These are phyloP conservation scores for Phrynocephalus guinanensis DNA, from an alignment of 2,797 vertebrate genomes.

Conservation along the genomic window DNA sequence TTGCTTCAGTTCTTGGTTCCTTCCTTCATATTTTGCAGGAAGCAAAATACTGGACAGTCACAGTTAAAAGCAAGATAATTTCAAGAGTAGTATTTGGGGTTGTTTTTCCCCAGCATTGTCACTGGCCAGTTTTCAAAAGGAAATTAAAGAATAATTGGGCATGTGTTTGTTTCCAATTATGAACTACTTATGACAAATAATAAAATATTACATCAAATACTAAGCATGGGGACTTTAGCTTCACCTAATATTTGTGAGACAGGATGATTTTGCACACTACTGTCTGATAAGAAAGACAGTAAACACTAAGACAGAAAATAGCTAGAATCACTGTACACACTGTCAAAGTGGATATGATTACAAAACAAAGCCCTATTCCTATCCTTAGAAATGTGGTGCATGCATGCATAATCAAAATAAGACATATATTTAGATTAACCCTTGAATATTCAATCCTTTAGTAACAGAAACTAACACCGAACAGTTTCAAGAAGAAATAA, in stretches of 20 bases:
- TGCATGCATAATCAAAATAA: background rate
- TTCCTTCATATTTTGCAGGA: background rate
- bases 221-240: background rate
- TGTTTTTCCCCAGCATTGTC: background rate
- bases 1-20: no score
- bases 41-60: background rate
- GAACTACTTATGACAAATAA: background rate
- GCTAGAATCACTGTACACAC: background rate
- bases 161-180: background rate
- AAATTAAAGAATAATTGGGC: background rate
- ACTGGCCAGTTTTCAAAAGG: background rate
- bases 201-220: background rate
- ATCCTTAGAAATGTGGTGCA: background rate
- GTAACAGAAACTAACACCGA: background rate
- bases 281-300: background rate
- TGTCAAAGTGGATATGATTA: background rate
- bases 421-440: background rate
- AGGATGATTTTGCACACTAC: background rate
- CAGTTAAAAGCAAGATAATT: background rate
- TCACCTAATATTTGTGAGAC: background rate
- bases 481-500: background rate
- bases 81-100: background rate
- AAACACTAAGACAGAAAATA: background rate
- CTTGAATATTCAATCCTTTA: background rate
- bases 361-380: background rate